A percentile compares a stretch with the other conserved stretches of the same genome.
Conservation (phyloP, 2,113 vertebrate genomes). For the Sebastes fasciatus region DNA sequence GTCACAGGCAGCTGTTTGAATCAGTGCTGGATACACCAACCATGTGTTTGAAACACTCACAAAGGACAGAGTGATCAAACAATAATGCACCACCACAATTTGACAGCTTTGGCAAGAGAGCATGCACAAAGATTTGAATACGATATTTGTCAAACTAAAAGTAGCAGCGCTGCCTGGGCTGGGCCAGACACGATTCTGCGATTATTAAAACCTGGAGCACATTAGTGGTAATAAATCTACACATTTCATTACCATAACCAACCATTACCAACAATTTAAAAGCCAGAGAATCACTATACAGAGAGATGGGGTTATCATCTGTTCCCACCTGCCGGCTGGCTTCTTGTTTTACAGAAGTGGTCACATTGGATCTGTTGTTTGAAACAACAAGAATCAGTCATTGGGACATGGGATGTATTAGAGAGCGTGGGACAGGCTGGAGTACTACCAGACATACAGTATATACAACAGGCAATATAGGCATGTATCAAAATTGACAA, state of each 20-base stretch:
- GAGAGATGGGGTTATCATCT: neutral
- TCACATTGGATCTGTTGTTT: no score
- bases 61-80: neutral
- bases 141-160: neutral
- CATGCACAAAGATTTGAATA: conserved; percentile 10
- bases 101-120: conserved; percentile 22
- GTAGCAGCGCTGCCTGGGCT: neutral
- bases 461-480: neutral
- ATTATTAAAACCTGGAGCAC: neutral
- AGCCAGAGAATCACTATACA: conserved; percentile 1
- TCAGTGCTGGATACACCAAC: neutral
- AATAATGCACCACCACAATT: neutral
- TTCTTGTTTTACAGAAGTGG: neutral
- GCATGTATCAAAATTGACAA: neutral
- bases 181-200: neutral
- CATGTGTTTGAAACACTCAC: neutral
- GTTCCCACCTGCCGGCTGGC: neutral
- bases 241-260: neutral
- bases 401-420: neutral
- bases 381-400: conserved; percentile 12
- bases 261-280: neutral
- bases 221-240: conserved; percentile 21
- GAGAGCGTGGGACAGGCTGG: neutral
- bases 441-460: neutral
- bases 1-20: neutral